Evolutionary conservation across 2,113 vertebrate genomes (phyloP).

Genomic region (Chaetura pelagica): DNA sequence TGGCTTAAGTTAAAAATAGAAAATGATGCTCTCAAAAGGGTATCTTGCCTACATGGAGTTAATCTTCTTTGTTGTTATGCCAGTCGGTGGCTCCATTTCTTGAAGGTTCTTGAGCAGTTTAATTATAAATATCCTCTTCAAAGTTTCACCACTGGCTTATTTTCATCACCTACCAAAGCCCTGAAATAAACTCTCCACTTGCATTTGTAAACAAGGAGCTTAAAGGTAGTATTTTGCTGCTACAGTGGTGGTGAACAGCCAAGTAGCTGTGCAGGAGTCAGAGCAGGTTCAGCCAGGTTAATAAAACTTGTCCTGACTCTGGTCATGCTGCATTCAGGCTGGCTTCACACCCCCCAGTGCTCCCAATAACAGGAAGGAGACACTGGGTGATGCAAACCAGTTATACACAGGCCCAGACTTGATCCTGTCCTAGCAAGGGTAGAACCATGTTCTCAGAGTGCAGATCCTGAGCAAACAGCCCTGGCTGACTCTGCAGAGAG

Average conservation of each 20-base stretch:
- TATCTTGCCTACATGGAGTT: not conserved
- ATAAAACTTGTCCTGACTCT: not conserved
- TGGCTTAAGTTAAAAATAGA: not conserved
- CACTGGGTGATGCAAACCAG: not conserved
- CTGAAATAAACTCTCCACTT: not conserved
- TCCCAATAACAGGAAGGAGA: not conserved
- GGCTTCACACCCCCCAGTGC: not conserved
- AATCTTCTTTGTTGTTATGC: not conserved
- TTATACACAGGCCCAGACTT: not conserved
- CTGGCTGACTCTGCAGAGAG: not conserved
- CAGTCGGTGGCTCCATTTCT: not conserved
- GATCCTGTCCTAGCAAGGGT: not conserved
- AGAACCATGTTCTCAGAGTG: not conserved
- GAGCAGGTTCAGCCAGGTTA: not conserved
- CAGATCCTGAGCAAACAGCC: not conserved
- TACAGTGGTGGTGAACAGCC: not conserved
- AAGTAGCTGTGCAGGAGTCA: not conserved
- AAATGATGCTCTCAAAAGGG: not conserved
- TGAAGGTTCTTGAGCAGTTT: not conserved
- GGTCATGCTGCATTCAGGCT: not conserved
- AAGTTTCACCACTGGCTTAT: not conserved
- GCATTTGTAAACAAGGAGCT: not conserved
- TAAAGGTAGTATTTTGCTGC: not conserved
- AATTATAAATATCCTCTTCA: not conserved
- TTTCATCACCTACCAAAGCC: not conserved